Base-by-base conservation (phyloP, 2,797 vertebrate genomes). In the Manis javanica region DNA sequence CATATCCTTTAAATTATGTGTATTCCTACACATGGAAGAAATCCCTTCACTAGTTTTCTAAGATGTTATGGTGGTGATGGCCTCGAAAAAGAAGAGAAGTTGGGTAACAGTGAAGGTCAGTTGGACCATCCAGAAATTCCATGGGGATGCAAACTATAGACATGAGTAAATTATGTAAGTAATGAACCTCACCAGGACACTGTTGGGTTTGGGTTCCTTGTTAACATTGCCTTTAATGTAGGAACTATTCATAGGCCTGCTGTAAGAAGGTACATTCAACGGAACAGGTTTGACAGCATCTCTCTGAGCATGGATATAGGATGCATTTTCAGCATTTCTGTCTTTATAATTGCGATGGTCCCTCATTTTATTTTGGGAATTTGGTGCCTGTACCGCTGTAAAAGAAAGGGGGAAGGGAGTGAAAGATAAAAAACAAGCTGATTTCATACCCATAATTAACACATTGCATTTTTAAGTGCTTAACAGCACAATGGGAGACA, bases 311-410 rank as follows among this genome's bases (percentile, higher is more conserved):
- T 90, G 96, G 85, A 87, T 11, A 66, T 72, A 97, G 72, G 97
- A 66, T 81, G 96, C 69, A 34, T 96, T 97, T 84, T 97, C 96
- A 29, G 93, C 87, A 90, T 94, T 97, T 96, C 96, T 96, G 55
- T 78, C 97, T 96, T 96, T 98, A 94, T 97, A 94, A 81, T 94
- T 98, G 84, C 84, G 96, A 86, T 97, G 98, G 88, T 95, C 97
- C 95, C 64, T 95, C 88, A 96, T 86, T 96, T 98, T 98, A 57
- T 79, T 95, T 97, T 98, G 93, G 79, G 95, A 37, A 75, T 97
- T 97, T 93, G 97, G 95, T 77, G 93, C 11, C 78, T 97, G 96
- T 75, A 84, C 64, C 95, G 92, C 97, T 98, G 83, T 59, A 96
- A 95, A 77, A 68, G 64, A 85, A 94, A 95, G n/a, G 6, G 10